A percentile compares a stretch with the other conserved stretches of the same genome.
phyloP scores from a whole-genome alignment of 2,888 invertebrate species.

The Zygaena filipendulae region DNA sequence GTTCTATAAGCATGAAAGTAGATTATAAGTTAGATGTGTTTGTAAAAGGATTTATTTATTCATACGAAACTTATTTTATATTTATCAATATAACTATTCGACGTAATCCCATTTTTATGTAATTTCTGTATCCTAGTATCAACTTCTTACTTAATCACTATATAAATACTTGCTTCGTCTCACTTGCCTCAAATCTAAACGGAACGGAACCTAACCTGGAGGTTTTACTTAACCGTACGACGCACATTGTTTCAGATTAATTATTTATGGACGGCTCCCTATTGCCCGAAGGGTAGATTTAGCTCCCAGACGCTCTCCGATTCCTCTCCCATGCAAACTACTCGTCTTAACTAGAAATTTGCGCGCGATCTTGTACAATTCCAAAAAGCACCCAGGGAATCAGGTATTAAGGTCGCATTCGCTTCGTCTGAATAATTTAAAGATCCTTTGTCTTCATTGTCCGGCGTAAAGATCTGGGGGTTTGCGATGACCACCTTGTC shows the following conservation, averaged over 20 bases:
- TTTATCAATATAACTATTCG: no score
- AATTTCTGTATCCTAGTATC: no score
- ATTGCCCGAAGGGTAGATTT: slow-evolving; percentile 48
- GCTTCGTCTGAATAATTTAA: slow-evolving; percentile 56
- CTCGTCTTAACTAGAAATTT: slow-evolving; percentile 61
- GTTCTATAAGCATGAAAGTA: no score
- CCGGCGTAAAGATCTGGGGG: slow-evolving; percentile 56
- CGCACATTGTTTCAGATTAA: slow-evolving; percentile 61
- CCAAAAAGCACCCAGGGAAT: slow-evolving; percentile 44
- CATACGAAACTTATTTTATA: no score
- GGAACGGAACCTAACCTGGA: slow-evolving; percentile 39
- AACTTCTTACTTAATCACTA: no score
- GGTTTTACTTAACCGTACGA: slow-evolving; percentile 54
- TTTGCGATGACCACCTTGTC: slow-evolving; percentile 67
- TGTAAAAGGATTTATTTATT: no score
- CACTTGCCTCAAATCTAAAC: no score
- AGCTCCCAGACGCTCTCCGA: slow-evolving; percentile 58
- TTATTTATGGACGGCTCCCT: slow-evolving; percentile 57
- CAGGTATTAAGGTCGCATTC: slow-evolving; percentile 53
- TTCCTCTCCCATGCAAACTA: slow-evolving; percentile 63
- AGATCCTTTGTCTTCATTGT: slow-evolving; percentile 62
- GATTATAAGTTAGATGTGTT: no score
- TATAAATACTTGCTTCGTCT: no score
- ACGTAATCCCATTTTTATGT: no score
- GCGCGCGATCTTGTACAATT: slow-evolving; percentile 52